phyloP scores from a whole-genome alignment of 2,888 invertebrate genomes.

The Andrena fulva region DNA sequence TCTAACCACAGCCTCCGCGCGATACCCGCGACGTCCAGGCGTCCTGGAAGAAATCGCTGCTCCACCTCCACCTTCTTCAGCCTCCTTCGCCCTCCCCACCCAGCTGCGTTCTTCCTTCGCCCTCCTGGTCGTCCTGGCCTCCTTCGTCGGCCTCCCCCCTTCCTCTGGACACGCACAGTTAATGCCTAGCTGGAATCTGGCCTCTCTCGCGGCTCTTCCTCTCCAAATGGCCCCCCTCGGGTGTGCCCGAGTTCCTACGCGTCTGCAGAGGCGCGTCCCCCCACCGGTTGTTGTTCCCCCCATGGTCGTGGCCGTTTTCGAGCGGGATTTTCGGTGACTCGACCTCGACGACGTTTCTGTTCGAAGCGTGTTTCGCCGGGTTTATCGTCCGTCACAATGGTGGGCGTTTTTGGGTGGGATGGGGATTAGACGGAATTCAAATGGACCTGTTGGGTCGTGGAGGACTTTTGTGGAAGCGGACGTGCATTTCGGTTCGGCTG shows the following conservation, averaged over 20 bases:
- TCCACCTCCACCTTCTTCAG: constrained; percentile 43
- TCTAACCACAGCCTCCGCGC: constrained; percentile 79
- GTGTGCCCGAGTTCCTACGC: constrained; percentile 37
- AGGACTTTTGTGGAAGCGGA: not conserved
- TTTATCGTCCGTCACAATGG: not conserved
- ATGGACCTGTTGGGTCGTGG: constrained; percentile 1
- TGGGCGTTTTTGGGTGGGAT: not conserved
- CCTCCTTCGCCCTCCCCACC: constrained; percentile 74
- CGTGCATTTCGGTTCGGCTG: too few species aligned
- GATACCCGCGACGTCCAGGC: constrained; percentile 25
- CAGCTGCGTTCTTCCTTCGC: not conserved
- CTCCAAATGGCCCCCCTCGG: constrained; percentile 66
- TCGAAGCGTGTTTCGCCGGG: constrained; percentile 10
- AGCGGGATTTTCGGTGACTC: constrained; percentile 13
- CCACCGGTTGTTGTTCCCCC: not conserved
- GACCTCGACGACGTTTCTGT: constrained; percentile 8
- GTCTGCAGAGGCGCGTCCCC: constrained; percentile 13
- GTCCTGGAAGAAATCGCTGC: constrained; percentile 46
- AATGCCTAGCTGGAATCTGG: constrained; percentile 46
- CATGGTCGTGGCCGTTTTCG: not conserved
- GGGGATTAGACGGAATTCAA: constrained; percentile 22
- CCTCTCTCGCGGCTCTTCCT: constrained; percentile 82
- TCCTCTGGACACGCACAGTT: constrained; percentile 45
- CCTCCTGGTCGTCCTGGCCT: constrained; percentile 75
- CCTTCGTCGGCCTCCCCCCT: constrained; percentile 80